Conservation (phyloP, 2,797 vertebrate species). For the Rhadinocentrus ornatus region DNA sequence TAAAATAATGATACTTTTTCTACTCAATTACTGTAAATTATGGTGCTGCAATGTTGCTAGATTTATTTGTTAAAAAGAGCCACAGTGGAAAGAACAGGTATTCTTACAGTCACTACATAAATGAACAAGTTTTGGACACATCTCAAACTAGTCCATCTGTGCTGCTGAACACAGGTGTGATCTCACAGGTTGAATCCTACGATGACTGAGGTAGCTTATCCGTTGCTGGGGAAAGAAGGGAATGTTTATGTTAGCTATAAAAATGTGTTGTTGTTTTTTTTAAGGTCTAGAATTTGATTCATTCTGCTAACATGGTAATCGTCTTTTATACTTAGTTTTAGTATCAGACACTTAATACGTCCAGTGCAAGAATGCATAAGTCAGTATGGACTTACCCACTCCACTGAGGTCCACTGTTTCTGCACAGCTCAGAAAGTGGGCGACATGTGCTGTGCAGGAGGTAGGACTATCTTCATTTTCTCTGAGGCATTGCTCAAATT, state of each 20-base stretch:
- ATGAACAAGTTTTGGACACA: background rate
- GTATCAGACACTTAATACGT: background rate
- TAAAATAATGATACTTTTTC: slow-evolving; percentile 13
- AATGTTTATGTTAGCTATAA: slow-evolving; percentile 11
- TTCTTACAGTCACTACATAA: slow-evolving; percentile 9
- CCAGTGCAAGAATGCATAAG: background rate
- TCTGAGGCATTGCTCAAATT: slow-evolving; percentile 90
- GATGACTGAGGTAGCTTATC: slow-evolving; percentile 67
- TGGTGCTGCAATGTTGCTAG: slow-evolving; percentile 9
- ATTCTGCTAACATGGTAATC: background rate
- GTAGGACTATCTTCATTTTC: slow-evolving; percentile 82
- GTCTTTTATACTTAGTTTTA: background rate
- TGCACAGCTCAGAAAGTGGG: slow-evolving; percentile 88
- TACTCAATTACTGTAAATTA: background rate
- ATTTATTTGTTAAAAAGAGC: slow-evolving; percentile 2
- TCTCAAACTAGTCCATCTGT: slow-evolving; percentile 13
- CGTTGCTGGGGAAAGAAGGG: slow-evolving; percentile 48
- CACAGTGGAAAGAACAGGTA: slow-evolving; percentile 9
- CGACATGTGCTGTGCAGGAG: slow-evolving; percentile 85
- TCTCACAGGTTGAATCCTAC: slow-evolving; percentile 45
- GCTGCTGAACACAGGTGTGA: slow-evolving; percentile 18
- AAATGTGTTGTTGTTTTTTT: no score
- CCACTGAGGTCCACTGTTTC: slow-evolving; percentile 85
- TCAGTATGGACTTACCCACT: slow-evolving; percentile 66
- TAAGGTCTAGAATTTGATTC: background rate